Evolutionary conservation across 2,888 invertebrate species (phyloP), one percentile per base, ranked within the genome.

Genomic region (Sphaeridia pumilis): DNA sequence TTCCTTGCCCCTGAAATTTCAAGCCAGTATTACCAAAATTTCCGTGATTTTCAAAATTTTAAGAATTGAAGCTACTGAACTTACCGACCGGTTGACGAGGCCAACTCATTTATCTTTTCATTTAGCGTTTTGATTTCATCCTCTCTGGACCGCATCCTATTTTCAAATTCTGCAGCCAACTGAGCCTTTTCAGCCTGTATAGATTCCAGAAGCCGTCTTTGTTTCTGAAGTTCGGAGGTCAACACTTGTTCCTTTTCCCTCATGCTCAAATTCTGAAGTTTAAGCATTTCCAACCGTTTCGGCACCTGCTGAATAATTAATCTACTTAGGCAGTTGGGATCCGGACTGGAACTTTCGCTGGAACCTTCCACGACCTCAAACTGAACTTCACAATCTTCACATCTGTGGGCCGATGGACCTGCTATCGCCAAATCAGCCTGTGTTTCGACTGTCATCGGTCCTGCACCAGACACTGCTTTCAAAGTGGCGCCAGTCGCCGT

Each of bases 251-350:
- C 56, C 34, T 63, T 54, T 43, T 63, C 55, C 52, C 63, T 63
- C 52, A 67, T 45, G 7, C 61, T 61, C 7, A 60, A 59, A 36
- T 67, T 67, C 46, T 66, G 66, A 46, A 59, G 56, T 46, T 63
- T 64, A 4, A 67, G 54, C 2, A 63, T 58, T 38, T 66, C 66
- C 12, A 67, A 45, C 17, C 66, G 54, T 49, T 65, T 65, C 2
- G 67, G 67, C 12, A 67, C 57, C 43, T 67, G 66, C 38, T 67
- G 60, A 26, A 66, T 63, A 35, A 67, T 56, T 5, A 65, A 50
- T 21, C 66, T 49, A 20, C 60, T 59, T 2, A 60, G 48, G 27
- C 41, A 52, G 47, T 54, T 55, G 3, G 60, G 54, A 52, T 58
- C 58, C 28, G 51, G 50, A 21, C 49, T 20, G 25, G 46, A 38